Evolutionary conservation across 2,888 invertebrate species (phyloP).

Genomic region (Coelopa pilipes): DNA sequence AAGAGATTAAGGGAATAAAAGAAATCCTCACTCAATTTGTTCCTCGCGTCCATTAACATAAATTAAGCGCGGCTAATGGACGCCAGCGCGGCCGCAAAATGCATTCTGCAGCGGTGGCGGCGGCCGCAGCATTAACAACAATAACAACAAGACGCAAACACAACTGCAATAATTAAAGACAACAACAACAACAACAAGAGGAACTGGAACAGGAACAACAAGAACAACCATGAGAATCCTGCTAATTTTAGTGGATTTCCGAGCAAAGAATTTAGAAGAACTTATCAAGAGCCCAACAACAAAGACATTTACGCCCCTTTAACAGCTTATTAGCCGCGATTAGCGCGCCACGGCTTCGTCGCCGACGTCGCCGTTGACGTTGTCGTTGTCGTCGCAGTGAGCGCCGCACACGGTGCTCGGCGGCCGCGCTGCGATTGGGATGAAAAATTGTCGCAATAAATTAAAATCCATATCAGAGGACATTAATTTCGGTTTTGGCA

Average conservation of each 20-base stretch:
- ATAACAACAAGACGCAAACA: background rate
- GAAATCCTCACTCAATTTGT: slow-evolving; percentile 51
- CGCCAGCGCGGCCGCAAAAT: slow-evolving; percentile 16
- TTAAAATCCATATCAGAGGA: slow-evolving; percentile 62
- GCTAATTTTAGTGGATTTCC: slow-evolving; percentile 51
- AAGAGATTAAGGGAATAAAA: background rate
- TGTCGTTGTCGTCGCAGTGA: slow-evolving; percentile 17
- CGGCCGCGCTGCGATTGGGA: slow-evolving; percentile 58
- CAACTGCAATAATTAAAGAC: background rate
- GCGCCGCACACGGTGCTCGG: background rate
- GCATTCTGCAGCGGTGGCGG: slow-evolving; percentile 2
- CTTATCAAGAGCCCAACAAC: slow-evolving; percentile 61
- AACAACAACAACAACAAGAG: too few species aligned
- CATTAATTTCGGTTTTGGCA: slow-evolving; percentile 53
- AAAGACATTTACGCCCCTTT: slow-evolving; percentile 61
- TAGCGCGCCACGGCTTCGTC: slow-evolving; percentile 46
- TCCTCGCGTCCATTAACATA: slow-evolving; percentile 60
- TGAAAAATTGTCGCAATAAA: slow-evolving; percentile 64
- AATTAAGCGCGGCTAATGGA: slow-evolving; percentile 50
- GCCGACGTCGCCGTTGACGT: slow-evolving; percentile 35
- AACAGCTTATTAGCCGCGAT: slow-evolving; percentile 63
- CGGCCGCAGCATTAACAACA: background rate
- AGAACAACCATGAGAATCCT: slow-evolving; percentile 45
- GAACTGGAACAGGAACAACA: too few species aligned
- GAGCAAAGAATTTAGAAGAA: too few species aligned